phyloP scores from a whole-genome alignment of 2,113 vertebrate species.

The Polyodon spathula region DNA sequence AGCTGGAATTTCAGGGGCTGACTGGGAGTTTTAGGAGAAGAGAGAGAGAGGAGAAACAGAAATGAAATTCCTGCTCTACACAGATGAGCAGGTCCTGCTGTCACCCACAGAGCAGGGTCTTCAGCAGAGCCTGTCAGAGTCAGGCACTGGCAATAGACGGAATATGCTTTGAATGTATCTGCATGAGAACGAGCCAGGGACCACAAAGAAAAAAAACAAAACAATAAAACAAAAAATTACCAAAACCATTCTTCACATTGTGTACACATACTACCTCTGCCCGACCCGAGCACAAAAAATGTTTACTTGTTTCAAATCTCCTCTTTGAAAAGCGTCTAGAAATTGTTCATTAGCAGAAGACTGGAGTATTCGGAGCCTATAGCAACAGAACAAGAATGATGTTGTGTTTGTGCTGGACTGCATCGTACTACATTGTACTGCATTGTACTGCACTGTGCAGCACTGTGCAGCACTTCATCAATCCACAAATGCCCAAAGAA shows the following conservation, averaged over 20 bases:
- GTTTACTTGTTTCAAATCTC: conserved; percentile 15
- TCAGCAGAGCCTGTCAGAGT: no score
- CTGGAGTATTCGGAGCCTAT: conserved; percentile 23
- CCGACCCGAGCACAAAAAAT: conserved; percentile 11
- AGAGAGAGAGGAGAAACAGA: no score
- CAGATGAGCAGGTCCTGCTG: no score
- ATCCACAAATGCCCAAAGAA: conserved; percentile 20
- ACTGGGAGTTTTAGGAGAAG: no score
- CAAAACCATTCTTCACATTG: conserved; percentile 2
- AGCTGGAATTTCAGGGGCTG: conserved; percentile 21
- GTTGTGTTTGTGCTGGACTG: conserved; percentile 3
- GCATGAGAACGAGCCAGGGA: background rate
- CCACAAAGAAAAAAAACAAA: background rate
- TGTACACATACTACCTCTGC: conserved; percentile 22
- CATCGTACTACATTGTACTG: conserved; percentile 6
- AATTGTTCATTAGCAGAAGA: conserved; percentile 6
- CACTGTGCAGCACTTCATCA: background rate
- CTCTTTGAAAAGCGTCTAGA: conserved; percentile 5
- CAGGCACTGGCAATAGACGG: no score
- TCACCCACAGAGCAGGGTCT: no score
- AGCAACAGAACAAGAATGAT: conserved; percentile 27
- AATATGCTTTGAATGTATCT: background rate
- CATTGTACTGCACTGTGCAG: background rate
- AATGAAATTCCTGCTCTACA: no score
- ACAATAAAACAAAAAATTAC: conserved; percentile 5